These are phyloP conservation scores for Pterocles burchelli DNA, from an alignment of 2,113 vertebrate genomes.

Conservation along the genomic window DNA sequence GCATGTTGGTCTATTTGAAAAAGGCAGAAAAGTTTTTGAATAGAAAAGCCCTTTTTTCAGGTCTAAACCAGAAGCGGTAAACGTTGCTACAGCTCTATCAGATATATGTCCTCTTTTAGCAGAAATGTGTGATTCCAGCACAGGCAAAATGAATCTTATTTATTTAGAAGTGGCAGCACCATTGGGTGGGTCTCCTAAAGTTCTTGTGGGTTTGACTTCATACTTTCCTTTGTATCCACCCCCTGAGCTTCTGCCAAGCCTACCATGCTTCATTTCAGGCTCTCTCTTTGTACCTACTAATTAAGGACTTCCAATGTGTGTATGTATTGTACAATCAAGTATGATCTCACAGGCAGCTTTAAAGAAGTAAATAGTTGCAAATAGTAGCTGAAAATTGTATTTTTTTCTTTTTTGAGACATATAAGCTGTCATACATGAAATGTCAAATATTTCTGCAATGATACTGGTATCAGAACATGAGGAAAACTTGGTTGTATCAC, in stretches of 20 bases:
- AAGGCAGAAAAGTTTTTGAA: background rate
- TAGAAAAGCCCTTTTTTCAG: background rate
- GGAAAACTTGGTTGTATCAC: background rate
- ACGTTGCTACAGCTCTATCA: background rate
- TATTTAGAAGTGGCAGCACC: slow-evolving; percentile 68
- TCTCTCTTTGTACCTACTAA: slow-evolving; percentile 64
- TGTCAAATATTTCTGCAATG: background rate
- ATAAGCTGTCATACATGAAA: background rate
- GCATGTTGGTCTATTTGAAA: background rate
- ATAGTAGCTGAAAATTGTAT: background rate
- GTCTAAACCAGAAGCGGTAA: background rate
- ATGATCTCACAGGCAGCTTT: background rate
- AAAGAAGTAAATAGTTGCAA: background rate
- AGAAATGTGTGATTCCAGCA: slow-evolving; percentile 54
- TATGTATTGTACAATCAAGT: background rate
- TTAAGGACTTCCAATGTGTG: slow-evolving; percentile 49
- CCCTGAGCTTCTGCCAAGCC: slow-evolving; percentile 66
- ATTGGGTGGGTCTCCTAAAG: slow-evolving; percentile 74
- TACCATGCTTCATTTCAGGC: slow-evolving; percentile 44
- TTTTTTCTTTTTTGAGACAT: background rate
- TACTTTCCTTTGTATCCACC: slow-evolving; percentile 67
- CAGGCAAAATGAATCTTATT: slow-evolving; percentile 32
- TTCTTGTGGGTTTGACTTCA: slow-evolving; percentile 76
- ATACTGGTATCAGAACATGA: background rate
- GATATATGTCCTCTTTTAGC: background rate